These are phyloP conservation scores for Clunio marinus DNA, from an alignment of 2,888 invertebrate species.

Conservation along the genomic window DNA sequence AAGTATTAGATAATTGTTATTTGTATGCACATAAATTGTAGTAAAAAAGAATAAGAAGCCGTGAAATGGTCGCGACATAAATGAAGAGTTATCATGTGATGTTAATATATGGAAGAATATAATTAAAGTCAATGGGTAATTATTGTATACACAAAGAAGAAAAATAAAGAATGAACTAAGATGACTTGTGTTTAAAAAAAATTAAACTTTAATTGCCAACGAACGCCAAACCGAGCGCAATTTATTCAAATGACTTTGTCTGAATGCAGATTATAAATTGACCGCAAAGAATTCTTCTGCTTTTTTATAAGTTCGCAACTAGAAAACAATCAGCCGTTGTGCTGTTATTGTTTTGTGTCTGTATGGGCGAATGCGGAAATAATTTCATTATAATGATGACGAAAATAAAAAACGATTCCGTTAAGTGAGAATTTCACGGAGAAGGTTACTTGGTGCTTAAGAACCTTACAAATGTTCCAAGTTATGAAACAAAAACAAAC, in stretches of 20 bases:
- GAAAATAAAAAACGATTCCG: background rate
- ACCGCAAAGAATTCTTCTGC: conserved; percentile 20
- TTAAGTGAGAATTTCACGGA: conserved; percentile 15
- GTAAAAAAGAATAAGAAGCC: background rate
- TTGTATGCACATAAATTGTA: conserved; percentile 18
- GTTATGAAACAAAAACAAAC: too few species aligned
- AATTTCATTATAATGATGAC: conserved; percentile 14
- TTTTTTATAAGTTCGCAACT: background rate
- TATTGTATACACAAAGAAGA: background rate
- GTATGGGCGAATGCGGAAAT: conserved; percentile 25
- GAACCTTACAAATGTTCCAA: conserved; percentile 26
- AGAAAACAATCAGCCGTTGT: background rate
- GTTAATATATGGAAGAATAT: background rate
- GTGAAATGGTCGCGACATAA: conserved; percentile 18
- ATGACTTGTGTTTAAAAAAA: conserved; percentile 6
- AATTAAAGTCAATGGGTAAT: background rate
- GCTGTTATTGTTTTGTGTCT: background rate
- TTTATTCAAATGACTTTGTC: conserved; percentile 24
- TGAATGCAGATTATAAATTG: conserved; percentile 17
- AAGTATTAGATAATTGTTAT: conserved; percentile 14
- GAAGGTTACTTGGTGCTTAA: background rate
- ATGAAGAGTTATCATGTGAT: conserved; percentile 23
- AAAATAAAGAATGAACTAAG: background rate
- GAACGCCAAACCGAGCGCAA: background rate
- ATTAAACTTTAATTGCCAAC: conserved; percentile 21